Conservation (phyloP, 2,797 vertebrate genomes). For the Aselliscus stoliczkanus region DNA sequence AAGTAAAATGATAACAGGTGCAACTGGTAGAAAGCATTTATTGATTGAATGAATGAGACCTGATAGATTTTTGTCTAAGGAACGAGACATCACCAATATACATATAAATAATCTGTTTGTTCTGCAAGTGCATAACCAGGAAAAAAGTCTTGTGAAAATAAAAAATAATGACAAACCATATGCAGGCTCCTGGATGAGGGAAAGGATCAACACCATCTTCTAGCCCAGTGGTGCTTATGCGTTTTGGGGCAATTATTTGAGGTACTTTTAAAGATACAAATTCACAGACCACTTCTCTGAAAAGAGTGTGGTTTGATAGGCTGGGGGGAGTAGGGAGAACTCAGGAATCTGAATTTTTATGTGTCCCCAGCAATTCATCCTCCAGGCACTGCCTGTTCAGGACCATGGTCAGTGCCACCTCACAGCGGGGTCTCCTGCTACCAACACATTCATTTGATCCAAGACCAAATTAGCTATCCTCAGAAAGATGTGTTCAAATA, state of each 20-base stretch:
- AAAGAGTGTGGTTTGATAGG: neutral
- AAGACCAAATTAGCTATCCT: neutral
- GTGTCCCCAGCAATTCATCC: neutral
- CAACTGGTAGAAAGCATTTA: neutral
- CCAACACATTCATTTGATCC: too few species aligned
- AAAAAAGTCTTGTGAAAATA: neutral
- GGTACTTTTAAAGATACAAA: neutral
- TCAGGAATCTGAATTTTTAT: neutral
- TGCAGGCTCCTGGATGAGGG: neutral
- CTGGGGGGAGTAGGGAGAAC: neutral
- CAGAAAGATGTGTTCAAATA: neutral
- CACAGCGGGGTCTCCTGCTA: rapidly evolving
- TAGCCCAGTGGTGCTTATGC: too few species aligned
- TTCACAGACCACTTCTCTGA: neutral
- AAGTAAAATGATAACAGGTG: neutral
- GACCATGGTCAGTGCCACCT: neutral
- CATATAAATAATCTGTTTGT: neutral
- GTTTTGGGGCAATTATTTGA: neutral
- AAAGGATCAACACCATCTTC: neutral
- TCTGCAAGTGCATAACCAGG: neutral
- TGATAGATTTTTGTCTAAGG: neutral
- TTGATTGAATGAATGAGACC: neutral
- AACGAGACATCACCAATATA: neutral
- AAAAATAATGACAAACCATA: neutral
- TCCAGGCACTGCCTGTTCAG: neutral